Base-by-base conservation (phyloP, 1,140 invertebrate species). In the Thaumetopoea pityocampa region DNA sequence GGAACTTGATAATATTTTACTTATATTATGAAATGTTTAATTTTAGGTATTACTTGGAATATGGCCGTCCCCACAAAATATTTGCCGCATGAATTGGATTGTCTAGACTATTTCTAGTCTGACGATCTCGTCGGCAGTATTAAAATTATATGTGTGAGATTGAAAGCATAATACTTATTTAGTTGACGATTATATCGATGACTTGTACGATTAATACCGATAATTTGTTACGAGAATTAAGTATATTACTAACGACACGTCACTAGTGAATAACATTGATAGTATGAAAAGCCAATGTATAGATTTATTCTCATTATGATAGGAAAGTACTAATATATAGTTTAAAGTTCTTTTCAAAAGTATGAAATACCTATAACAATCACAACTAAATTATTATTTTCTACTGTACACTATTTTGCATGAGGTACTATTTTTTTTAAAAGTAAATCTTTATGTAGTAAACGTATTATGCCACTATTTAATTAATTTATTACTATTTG, bases 121-220 rank as follows among this genome's bases (percentile, higher is more conserved):
- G 42, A 22, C 61, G 72, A 66, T 61, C 58, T 66, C 56, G 57
- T 59, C 51, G 71, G 67, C 71, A 79, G 74, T 76, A 79, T 79
- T 79, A 79, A 54, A 60, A 20, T 34, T 32, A 35, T 22, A 38
- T 66, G 58, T 73, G 69, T 66, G 65, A 62, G 50, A 42, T 57
- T 65, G 64, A 58, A 55, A 66, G 63, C 62, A 66, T 65, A 50
- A 52, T 50, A 58, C 23, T 18, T 45, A 48, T 18, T 29, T 47
- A 40, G 24, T 38, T 49, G 23, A 45, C 8, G 36, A 18, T 35
- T 18, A 20, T 29, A 42, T 19, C 16, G 16, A 43, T 43, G 15
- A 10, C 37, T 22, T 22, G 18, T 9, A 17, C 17, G 22, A 28
- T 28, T 27, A 20, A 46, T 40, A 30, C 46, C 45, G 33, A 43